phyloP scores from a whole-genome alignment of 1,140 invertebrate genomes.

The Drosophila sechellia region DNA sequence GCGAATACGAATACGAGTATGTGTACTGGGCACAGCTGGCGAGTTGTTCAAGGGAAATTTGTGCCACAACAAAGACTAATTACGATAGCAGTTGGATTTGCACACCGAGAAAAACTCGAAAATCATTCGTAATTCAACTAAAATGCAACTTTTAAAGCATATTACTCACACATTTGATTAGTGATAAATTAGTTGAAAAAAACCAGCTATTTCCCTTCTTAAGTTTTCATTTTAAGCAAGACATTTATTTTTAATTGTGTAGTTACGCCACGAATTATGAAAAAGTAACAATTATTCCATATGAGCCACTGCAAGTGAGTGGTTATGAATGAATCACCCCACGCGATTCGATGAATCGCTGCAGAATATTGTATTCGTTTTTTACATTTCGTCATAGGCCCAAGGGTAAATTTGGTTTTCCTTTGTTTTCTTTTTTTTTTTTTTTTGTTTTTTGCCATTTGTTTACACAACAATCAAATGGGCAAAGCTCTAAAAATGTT shows the following conservation, averaged over 20 bases:
- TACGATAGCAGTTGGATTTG: constrained; percentile 41
- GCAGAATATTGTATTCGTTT: constrained; percentile 27
- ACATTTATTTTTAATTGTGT: not conserved
- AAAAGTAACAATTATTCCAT: constrained; percentile 5
- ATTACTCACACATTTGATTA: no score
- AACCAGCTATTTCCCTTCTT: not conserved
- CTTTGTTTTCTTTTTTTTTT: constrained; percentile 2
- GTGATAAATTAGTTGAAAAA: no score
- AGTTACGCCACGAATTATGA: constrained; percentile 10
- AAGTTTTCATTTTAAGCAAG: not conserved
- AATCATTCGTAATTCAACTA: not conserved
- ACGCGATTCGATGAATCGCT: constrained; percentile 48
- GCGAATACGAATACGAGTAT: not conserved
- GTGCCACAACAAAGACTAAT: constrained; percentile 48
- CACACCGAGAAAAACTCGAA: not conserved
- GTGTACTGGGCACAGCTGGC: not conserved
- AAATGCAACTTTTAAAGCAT: not conserved
- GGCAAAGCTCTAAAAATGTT: constrained; percentile 53
- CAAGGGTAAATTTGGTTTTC: constrained; percentile 23
- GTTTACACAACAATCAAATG: constrained; percentile 72
- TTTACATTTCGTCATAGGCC: constrained; percentile 38
- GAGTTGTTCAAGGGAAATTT: constrained; percentile 41
- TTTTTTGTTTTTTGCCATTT: constrained; percentile 31
- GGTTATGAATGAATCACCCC: constrained; percentile 42
- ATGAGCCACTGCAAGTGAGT: constrained; percentile 14